Base-by-base conservation (phyloP, 2,888 invertebrate genomes). In the Trichogramma evanescens region DNA sequence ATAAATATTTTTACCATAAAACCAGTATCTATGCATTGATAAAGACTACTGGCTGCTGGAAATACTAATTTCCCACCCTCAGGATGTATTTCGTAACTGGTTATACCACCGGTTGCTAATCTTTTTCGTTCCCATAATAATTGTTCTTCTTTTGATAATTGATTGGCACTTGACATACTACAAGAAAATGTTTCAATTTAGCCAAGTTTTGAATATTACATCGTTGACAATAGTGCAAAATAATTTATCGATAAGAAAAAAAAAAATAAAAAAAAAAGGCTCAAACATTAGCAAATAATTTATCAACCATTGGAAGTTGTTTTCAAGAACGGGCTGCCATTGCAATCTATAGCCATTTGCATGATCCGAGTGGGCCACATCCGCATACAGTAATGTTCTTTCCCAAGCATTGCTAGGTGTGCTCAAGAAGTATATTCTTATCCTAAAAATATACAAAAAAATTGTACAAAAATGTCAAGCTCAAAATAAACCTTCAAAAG, bases 101-200 rank as follows among this genome's bases (percentile, higher is more conserved):
- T 94, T 59, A 97, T 95, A 38, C 97, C 95, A 89, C 92, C 93
- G 0, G 91, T 91, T 0, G 94, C 89, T 49, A 95, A 84, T 58
- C 97, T 83, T 79, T 95, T 95, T 40, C 97, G 80, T 77, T 97
- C 97, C 83, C 93, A 89, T 63, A 95, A 81, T 56, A 97, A 78
- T 75, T 95, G 93, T 74, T 95, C 95, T 74, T 96, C 96, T 44
- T 91, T 82, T 0, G 93, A 92, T 82, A 88, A 85, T 71, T 84
- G 82, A 57, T 83, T 83, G 0, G 82, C 80, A 4, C 82, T 80
- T 39, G 82, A 83, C 6, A 74, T 73, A 48, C 77, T 77, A 62
- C 26, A 26, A 26, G 56, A 66, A 65, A 54, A 38, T 59, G 63
- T 50, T 58, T 26, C 52, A 53, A 9, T 62, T 54, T 52, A 58